A percentile compares a stretch with the other conserved stretches of the same genome.
Evolutionary conservation across 2,797 vertebrate species (phyloP).

Genomic region (Oryzias dopingdopingensis): DNA sequence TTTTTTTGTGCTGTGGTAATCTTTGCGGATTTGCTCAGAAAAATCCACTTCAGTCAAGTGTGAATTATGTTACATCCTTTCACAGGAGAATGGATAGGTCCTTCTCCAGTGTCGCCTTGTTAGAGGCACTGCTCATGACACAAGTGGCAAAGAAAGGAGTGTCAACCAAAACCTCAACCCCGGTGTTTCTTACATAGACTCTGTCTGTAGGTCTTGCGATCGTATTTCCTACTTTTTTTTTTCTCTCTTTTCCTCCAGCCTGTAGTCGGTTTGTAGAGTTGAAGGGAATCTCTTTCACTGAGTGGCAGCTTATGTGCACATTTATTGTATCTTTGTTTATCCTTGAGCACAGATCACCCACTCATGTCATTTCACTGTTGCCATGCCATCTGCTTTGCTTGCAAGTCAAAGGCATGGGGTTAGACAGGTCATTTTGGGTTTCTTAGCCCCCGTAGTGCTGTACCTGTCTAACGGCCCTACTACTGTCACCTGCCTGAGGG

Average conservation of each 20-base stretch:
- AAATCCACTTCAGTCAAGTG: conserved; percentile 17
- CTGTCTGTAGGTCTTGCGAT: conserved; percentile 42
- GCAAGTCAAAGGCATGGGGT: conserved; percentile 18
- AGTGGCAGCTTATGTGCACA: conserved; percentile 47
- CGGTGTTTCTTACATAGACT: conserved; percentile 62
- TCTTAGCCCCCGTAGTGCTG: conserved; percentile 50
- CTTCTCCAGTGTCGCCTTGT: conserved; percentile 50
- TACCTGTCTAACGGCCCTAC: conserved; percentile 70
- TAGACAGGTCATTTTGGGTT: conserved; percentile 28
- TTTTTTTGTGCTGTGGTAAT: conserved; percentile 14
- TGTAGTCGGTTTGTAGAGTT: conserved; percentile 14
- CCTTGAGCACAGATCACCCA: conserved; percentile 3
- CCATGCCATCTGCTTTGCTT: conserved; percentile 50
- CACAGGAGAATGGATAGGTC: conserved; percentile 59
- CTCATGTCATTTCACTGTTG: conserved; percentile 40
- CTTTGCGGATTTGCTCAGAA: conserved; percentile 21
- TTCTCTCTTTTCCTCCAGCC: neutral
- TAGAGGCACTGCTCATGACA: conserved; percentile 41
- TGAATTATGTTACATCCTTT: conserved; percentile 51
- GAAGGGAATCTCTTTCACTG: neutral
- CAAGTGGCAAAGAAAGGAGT: conserved; percentile 33
- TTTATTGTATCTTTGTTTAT: conserved; percentile 24
- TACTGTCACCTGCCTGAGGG: conserved; percentile 64
- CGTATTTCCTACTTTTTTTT: conserved; percentile 30
- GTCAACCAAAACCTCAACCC: conserved; percentile 44